Base-by-base conservation (phyloP, 2,888 invertebrate species). In the Phragmatobia fuliginosa region DNA sequence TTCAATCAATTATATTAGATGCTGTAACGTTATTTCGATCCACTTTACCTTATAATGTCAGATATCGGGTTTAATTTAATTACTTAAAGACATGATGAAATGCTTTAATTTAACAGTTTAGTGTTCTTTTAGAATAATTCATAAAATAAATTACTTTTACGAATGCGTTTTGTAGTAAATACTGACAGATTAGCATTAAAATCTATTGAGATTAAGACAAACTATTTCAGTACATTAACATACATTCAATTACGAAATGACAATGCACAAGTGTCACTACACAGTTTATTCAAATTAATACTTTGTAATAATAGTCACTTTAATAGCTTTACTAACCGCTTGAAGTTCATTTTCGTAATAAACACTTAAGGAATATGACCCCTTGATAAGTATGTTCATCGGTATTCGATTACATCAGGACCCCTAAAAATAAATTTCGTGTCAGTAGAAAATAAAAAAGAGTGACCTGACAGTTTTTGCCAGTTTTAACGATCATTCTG, bases 401-500 rank as follows among this genome's bases (percentile, higher is more conserved):
- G 70, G 56, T 52, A 70, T 73, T 68, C 36, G 63, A 62, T 68
- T 60, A 67, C 38, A 64, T 71, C 66, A 70, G 70, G 70, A 62
- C 69, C 77, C 71, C 77, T 77, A 82, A 86, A 67, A 85, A 83
- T 82, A 80, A 78, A 80, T 83, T 75, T 71, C 81, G 79, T 84
- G 81, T 82, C 77, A 81, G 77, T 75, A 74, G 76, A 81, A 84
- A 85, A 85, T 85, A 87, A 85, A 87, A 87, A 82, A 88, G 84
- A 83, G 78, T 87, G 85, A 89, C 88, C 85, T 84, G 88, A 84
- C 87, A 86, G 80, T 89, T 90, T 90, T 89, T 87, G 84, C 81
- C 70, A 80, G 85, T 82, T 84, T 88, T 86, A 89, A 88, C 88
- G 88, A 91, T 88, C 85, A 88, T 85, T 83, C 82, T 80, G 84